phyloP scores from a whole-genome alignment of 92 coral and sea anemone genomes.

The Nematostella vectensis region DNA sequence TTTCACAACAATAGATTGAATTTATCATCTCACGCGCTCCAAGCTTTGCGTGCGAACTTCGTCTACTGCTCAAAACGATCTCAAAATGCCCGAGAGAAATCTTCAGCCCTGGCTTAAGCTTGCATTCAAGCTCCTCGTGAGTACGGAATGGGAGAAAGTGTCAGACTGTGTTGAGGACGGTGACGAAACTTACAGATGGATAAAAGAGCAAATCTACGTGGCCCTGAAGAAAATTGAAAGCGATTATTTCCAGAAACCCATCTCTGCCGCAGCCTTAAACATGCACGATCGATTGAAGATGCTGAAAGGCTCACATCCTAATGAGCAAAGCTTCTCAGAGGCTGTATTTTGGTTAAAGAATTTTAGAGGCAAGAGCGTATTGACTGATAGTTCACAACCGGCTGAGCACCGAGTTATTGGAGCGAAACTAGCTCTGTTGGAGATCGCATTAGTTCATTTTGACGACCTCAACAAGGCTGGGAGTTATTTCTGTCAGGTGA shows the following conservation, averaged over 20 bases:
- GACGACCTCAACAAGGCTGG: constrained; percentile 46
- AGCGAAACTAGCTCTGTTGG: constrained; percentile 56
- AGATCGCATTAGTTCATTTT: constrained; percentile 39
- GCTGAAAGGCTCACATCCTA: constrained; percentile 38
- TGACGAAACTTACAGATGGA: constrained; percentile 79
- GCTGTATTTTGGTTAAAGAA: constrained; percentile 44
- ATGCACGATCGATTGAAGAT: constrained; percentile 47
- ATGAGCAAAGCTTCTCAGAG: constrained; percentile 29
- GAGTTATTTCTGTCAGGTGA: constrained; percentile 14
- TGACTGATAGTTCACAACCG: constrained; percentile 26
- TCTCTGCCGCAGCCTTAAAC: constrained; percentile 51
- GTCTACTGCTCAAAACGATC: too few species aligned
- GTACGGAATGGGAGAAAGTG: constrained; percentile 62
- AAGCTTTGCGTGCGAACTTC: too few species aligned
- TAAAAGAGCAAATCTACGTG: constrained; percentile 52
- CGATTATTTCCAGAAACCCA: constrained; percentile 29
- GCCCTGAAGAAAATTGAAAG: constrained; percentile 37
- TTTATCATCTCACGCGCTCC: too few species aligned
- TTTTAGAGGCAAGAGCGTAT: constrained; percentile 22
- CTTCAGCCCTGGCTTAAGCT: constrained; percentile 69
- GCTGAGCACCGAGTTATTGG: constrained; percentile 33
- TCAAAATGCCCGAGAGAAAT: constrained; percentile 43
- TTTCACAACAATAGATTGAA: too few species aligned
- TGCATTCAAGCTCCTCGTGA: constrained; percentile 68
- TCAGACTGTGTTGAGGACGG: constrained; percentile 55